Evolutionary conservation across 2,113 vertebrate genomes (phyloP).

Genomic region (Sigmodon hispidus): DNA sequence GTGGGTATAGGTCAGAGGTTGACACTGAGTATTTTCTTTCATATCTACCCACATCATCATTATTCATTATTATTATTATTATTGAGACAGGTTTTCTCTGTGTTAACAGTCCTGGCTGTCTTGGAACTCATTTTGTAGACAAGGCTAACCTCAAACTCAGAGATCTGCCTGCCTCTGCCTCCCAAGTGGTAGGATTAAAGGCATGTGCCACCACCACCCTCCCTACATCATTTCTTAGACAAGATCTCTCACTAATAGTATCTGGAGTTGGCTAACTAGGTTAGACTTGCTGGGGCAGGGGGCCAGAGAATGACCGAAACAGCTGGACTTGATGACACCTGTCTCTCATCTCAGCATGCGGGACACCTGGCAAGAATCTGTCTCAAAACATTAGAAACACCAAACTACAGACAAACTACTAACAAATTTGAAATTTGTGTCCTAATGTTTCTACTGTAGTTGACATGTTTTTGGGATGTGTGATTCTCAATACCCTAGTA

Average conservation of each 20-base stretch:
- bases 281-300: not conserved
- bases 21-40: not conserved
- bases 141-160: not conserved
- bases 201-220: fast-evolving
- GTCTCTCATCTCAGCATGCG: not conserved
- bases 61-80: not conserved
- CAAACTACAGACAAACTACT: not conserved
- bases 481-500: not conserved
- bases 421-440: not conserved
- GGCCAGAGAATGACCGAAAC: not conserved
- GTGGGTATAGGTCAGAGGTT: not conserved
- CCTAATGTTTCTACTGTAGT: not conserved
- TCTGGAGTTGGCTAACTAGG: not conserved
- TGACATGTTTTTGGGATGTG: not conserved
- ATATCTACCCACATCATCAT: not conserved
- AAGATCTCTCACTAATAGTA: not conserved
- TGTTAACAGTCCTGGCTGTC: too few relatives aligned
- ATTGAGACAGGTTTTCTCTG: not conserved
- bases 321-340: fast-evolving
- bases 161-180: not conserved
- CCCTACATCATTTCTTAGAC: not conserved
- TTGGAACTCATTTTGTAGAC: not conserved
- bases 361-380: not conserved
- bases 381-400: not conserved
- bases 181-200: not conserved